phyloP scores from a whole-genome alignment of 2,113 vertebrate genomes.

The Trematocara unimaculatum region DNA sequence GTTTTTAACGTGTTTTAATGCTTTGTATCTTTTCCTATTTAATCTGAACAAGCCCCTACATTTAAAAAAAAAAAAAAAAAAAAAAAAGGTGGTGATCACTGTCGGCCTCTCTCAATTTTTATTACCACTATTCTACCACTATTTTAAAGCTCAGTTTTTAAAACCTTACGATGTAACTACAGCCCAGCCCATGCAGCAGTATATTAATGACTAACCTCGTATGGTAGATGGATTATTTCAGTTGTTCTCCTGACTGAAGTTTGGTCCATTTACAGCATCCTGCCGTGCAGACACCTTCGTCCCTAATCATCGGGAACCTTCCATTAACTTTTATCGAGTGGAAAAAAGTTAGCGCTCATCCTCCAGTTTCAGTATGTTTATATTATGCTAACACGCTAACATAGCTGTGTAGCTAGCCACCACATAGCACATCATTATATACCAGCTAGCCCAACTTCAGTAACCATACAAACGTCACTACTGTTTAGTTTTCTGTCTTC shows the following conservation, averaged over 20 bases:
- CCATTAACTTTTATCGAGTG: neutral
- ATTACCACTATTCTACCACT: neutral
- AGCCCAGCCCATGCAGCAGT: neutral
- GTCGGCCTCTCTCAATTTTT: neutral
- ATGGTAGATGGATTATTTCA: neutral
- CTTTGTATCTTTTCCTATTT: neutral
- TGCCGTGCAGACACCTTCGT: neutral
- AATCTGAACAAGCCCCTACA: neutral
- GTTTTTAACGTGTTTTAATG: neutral
- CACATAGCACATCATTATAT: neutral
- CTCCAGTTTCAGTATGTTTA: neutral
- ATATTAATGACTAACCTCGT: neutral
- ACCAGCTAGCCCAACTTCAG: neutral
- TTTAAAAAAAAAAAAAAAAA: rapidly evolving
- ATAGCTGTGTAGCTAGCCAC: neutral
- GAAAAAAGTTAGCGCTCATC: neutral
- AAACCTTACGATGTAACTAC: neutral
- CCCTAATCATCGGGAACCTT: neutral
- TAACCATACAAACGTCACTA: neutral
- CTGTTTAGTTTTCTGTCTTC: neutral
- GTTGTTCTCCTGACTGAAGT: neutral
- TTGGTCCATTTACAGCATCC: neutral
- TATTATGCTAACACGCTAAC: neutral
- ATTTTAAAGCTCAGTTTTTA: neutral
- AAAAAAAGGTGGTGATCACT: neutral